Evolutionary conservation across 2,888 invertebrate species (phyloP), one percentile per base, ranked within the genome.

Genomic region (Glyphotaelius pellucidus): DNA sequence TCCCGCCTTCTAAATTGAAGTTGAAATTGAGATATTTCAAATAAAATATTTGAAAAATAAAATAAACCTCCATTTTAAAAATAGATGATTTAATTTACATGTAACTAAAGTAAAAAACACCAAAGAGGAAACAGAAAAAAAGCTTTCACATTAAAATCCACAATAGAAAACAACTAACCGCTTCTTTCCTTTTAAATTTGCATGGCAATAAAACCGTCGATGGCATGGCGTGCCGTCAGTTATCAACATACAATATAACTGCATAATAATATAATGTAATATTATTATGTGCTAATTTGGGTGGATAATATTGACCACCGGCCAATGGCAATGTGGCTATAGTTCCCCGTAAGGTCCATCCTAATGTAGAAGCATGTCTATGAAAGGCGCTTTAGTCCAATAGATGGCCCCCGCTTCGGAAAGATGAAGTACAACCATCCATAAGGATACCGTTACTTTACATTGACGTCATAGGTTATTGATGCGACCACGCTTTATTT

Each of bases 401-500:
- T 67, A 67, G 67, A 67, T 67, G 67, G 67, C 25, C 7, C 25
- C 67, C 32, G 32, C 32, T 80, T 80, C n/a, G 31, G 30, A 32
- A 31, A 81, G 31, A 81, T 35, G 47, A 42, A 86, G 12, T 86
- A 47, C 86, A 86, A 12, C 30, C n/a, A 30, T 42, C 86, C 86
- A 86, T 86, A 38, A 86, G 47, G 31, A 5, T 86, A 86, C 86
- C 86, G 86, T 86, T 86, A 30, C 30, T 86, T 42, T 38, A 25
- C 12, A 85, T 38, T 85, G 85, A 85, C 86, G 86, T 86, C 86
- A 42, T 9, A 42, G 38, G 5, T 67, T 67, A 67, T 67, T 67
- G 67, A n/a, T 67, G 25, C 67, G 67, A 67, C 67, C 67, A 67
- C 67, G n/a, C 25, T 67, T 67, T 67, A 52, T 19, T 52, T 15